Conservation (phyloP, 2,113 vertebrate genomes). For the Oxygymnocypris stewartii region DNA sequence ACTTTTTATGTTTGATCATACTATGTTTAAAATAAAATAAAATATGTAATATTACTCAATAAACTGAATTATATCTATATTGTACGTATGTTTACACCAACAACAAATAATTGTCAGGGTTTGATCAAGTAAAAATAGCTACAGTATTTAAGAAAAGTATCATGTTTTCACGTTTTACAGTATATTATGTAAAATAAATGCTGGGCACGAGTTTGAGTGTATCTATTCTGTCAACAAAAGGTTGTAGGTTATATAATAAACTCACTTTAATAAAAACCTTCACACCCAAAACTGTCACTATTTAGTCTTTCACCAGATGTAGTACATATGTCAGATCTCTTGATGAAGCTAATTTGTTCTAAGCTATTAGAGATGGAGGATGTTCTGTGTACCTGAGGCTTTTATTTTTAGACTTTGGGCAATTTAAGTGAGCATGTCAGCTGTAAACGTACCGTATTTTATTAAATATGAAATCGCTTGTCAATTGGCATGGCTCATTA, state of each 20-base stretch:
- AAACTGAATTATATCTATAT: neutral
- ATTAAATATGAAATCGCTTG: slow-evolving; percentile 36
- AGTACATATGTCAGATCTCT: slow-evolving; percentile 15
- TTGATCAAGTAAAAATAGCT: neutral
- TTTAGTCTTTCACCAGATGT: neutral
- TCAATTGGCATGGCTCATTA: slow-evolving; percentile 44
- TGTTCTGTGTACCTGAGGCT: neutral
- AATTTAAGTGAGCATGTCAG: neutral
- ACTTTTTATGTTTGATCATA: neutral
- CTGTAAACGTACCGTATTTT: slow-evolving; percentile 1
- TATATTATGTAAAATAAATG: neutral
- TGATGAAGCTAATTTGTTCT: slow-evolving; percentile 14
- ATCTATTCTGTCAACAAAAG: neutral
- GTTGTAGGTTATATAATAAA: neutral
- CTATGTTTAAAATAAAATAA: neutral
- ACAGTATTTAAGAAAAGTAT: neutral
- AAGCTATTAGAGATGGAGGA: neutral
- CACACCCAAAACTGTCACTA: neutral
- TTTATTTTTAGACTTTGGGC: slow-evolving; percentile 28
- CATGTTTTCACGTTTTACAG: neutral
- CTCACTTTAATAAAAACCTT: neutral
- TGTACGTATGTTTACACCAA: neutral
- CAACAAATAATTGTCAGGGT: neutral
- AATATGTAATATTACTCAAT: neutral
- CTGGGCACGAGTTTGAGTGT: no score